A percentile compares a stretch with the other conserved stretches of the same genome.
Conservation (phyloP, 2,888 invertebrate genomes). For the Lasioglossum malachurum region DNA sequence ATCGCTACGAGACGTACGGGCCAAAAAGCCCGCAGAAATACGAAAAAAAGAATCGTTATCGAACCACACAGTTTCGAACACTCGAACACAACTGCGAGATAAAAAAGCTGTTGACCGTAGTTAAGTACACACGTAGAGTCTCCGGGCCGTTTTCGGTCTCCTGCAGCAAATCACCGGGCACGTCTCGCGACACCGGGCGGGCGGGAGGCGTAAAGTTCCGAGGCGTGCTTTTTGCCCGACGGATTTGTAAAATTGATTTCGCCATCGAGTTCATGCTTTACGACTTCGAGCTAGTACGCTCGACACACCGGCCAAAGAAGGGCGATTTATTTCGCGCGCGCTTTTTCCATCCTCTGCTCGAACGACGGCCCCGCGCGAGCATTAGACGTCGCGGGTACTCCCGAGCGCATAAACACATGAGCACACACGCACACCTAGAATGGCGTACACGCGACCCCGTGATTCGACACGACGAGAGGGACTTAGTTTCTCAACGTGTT, state of each 20-base stretch:
- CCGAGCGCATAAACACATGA: not conserved
- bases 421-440: not conserved
- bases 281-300: conserved; percentile 48
- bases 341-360: conserved; percentile 33
- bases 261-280: conserved; percentile 67
- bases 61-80: not conserved
- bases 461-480: conserved; percentile 1
- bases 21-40: not conserved
- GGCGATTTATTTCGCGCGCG: conserved; percentile 64
- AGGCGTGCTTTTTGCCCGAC: conserved; percentile 53
- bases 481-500: conserved; percentile 7
- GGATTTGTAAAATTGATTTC: conserved; percentile 72
- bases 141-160: not conserved
- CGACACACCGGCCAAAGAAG: conserved; percentile 50
- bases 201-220: conserved; percentile 45
- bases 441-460: not conserved
- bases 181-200: not conserved
- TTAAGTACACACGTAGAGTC: conserved; percentile 8
- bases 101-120: conserved; percentile 1
- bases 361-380: not conserved
- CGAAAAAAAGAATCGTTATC: not conserved
- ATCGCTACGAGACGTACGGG: not conserved
- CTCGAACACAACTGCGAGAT: not conserved
- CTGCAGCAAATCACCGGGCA: conserved; percentile 28
- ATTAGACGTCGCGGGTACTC: not conserved